Percentiles rank a stretch among this genome's conserved stretches.
These are phyloP conservation scores for Epinotia brunnichana DNA, from an alignment of 2,888 invertebrate genomes.

Conservation along the genomic window DNA sequence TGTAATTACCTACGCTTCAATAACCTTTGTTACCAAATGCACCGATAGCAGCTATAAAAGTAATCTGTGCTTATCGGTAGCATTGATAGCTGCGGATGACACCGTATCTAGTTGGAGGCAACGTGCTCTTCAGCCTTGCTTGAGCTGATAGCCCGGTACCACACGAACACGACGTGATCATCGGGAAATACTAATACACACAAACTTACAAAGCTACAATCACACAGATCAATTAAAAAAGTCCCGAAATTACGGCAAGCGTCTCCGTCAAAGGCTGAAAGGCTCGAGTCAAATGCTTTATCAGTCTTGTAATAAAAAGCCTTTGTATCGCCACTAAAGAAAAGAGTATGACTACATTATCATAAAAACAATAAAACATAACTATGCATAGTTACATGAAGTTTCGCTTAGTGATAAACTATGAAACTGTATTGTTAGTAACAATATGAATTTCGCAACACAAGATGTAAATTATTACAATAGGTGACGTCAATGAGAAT, in stretches of 20 bases:
- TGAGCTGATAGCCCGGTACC: constrained; percentile 46
- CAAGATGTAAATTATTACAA: constrained; percentile 40
- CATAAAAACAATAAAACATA: constrained; percentile 5
- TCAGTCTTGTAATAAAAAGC: neutral
- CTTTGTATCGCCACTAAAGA: neutral
- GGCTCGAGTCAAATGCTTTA: neutral
- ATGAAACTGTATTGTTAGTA: constrained; percentile 21
- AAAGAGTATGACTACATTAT: neutral
- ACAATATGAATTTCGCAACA: constrained; percentile 30
- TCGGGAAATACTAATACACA: constrained; percentile 44
- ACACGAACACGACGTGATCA: constrained; percentile 54
- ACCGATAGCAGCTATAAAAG: constrained; percentile 11
- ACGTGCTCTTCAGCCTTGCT: constrained; percentile 41
- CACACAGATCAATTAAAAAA: neutral
- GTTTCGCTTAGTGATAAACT: constrained; percentile 34
- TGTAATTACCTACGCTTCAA: constrained; percentile 2
- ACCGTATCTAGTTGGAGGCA: constrained; percentile 21
- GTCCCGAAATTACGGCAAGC: neutral
- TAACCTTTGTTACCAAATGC: constrained; percentile 13
- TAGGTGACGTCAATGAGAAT: constrained; percentile 38
- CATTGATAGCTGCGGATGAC: constrained; percentile 36
- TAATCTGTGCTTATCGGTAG: constrained; percentile 32
- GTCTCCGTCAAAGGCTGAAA: neutral
- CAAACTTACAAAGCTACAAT: no score
- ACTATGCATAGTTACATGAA: neutral